Evolutionary conservation across 2,797 vertebrate species (phyloP).

Genomic region (Anguilla obscura): DNA sequence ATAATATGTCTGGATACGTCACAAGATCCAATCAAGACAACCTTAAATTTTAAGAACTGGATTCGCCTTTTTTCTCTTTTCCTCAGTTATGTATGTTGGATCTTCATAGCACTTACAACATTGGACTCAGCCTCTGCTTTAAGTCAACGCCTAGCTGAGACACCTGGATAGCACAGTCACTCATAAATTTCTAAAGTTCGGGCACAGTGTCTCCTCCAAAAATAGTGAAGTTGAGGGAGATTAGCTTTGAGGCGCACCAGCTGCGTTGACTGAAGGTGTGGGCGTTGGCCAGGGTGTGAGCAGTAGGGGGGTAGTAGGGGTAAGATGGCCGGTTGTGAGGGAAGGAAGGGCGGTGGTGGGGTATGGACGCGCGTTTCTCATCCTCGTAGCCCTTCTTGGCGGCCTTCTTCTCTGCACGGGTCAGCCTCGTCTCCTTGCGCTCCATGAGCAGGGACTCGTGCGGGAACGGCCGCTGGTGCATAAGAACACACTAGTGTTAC

Average conservation of each 20-base stretch:
- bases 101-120: not conserved
- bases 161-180: not conserved
- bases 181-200: not conserved
- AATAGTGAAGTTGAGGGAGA: not conserved
- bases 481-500: not conserved
- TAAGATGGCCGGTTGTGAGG: conserved; percentile 81
- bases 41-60: not conserved
- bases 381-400: conserved; percentile 99
- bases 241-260: conserved; percentile 74
- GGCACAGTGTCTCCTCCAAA: not conserved
- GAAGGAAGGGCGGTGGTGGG: conserved; percentile 92
- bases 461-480: conserved; percentile 87
- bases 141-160: not conserved
- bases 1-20: not conserved
- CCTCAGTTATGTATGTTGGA: not conserved
- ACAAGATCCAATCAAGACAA: not conserved
- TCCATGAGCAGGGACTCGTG: conserved; percentile 96
- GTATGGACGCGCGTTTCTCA: conserved; percentile 94
- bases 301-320: conserved; percentile 94
- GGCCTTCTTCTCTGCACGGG: conserved; percentile 97
- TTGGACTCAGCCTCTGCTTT: not conserved
- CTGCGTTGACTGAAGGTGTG: conserved; percentile 93
- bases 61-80: not conserved
- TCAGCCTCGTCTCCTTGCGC: conserved; percentile 93
- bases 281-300: conserved; percentile 87